phyloP scores from a whole-genome alignment of 2,797 vertebrate species.

The Kryptolebias ocellatus region DNA sequence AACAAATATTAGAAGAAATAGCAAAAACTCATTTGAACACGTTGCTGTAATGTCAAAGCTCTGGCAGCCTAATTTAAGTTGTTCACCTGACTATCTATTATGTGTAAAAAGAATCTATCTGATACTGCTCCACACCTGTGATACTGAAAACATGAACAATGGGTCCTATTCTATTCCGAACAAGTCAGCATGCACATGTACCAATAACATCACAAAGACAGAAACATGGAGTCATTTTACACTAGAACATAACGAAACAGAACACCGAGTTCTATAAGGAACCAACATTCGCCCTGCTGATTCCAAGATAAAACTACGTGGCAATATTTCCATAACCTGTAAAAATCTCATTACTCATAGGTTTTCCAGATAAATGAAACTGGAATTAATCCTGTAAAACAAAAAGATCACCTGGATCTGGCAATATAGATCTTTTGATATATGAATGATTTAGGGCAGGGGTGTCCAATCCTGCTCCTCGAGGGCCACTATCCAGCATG shows the following conservation, averaged over 20 bases:
- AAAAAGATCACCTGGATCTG: too few species aligned
- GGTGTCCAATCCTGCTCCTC: too few species aligned
- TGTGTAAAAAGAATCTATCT: background rate
- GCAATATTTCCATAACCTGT: constrained; percentile 19
- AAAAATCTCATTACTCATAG: constrained; percentile 31
- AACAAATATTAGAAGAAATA: too few species aligned
- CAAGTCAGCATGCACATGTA: background rate
- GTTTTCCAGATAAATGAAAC: constrained; percentile 3
- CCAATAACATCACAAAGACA: background rate
- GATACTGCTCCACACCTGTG: too few species aligned
- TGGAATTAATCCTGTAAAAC: too few species aligned
- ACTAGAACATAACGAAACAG: background rate
- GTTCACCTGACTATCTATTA: too few species aligned
- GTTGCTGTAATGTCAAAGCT: too few species aligned
- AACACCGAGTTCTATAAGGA: constrained; percentile 9
- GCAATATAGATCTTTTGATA: too few species aligned
- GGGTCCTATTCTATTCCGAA: background rate
- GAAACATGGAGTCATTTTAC: constrained; percentile 1
- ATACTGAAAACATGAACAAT: constrained; percentile 5
- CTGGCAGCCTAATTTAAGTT: too few species aligned
- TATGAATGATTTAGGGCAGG: too few species aligned
- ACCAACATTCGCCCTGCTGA: constrained; percentile 21
- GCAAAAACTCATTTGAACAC: too few species aligned
- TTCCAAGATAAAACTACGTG: constrained; percentile 25
- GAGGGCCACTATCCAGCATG: too few species aligned